Base-by-base conservation (phyloP, 2,797 vertebrate genomes). In the Acridotheres tristis region DNA sequence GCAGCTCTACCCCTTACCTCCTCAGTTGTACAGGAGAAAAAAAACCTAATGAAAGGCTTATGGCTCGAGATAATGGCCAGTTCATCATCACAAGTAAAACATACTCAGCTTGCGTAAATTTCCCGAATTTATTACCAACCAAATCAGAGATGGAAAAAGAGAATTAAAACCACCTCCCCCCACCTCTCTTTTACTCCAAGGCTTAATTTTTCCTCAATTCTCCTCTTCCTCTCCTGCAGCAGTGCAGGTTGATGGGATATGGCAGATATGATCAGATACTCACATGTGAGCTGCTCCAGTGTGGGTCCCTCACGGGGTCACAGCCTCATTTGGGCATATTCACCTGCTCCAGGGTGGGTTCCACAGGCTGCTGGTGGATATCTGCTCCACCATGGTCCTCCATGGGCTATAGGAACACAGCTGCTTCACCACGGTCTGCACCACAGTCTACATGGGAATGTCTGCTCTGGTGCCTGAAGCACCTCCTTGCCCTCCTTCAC, bases 391-490 rank as follows among this genome's bases (percentile, higher is more conserved):
- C 7, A 8, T 7, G 23, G 59, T 5, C 30, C n/a, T 42, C 26
- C 22, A 1, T 18, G 26, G 47, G 30, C 51, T 55, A 4, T 1
- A 36, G 71, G 30, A 16, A 5, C 16, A 8, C 19, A 62, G 16
- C 48, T 55, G 23, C 32, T 47, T 67, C 8, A 8, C 34, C 47
- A 4, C 0, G 0, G 10, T 27, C 30, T 66, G 11, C 19, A 6
- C 40, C 26, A 21, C 0, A 0, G 22, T 1, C 23, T 36, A 13
- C 22, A n/a, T 27, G 7, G 18, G 4, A 54, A 54, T 15, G 6
- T 65, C 34, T 20, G 22, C 16, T 54, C 30, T 1, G 1, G 19
- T 12, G 4, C 14, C 61, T 29, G 13, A 8, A 53, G 53, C 3
- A 40, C 19, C 1, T 66, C 18, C 26, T 66, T 15, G 13, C 5